Evolutionary conservation across 2,113 vertebrate genomes (phyloP).

Genomic region (Gnathonemus longibarbis): DNA sequence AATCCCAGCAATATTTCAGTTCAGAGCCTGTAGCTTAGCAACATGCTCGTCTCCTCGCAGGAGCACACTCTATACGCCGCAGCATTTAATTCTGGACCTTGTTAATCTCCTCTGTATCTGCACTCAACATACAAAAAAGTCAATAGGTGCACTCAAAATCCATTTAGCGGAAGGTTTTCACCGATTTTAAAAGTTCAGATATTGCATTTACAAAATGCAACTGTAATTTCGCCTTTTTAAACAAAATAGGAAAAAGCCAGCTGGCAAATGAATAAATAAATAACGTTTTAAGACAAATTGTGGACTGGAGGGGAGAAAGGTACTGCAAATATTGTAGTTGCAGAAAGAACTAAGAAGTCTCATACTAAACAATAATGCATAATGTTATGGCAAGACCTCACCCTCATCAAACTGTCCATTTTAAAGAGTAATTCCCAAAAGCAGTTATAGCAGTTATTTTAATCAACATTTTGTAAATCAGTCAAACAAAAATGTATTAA

Average conservation of each 20-base stretch:
- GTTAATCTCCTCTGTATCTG: neutral
- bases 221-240: neutral
- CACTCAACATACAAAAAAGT: neutral
- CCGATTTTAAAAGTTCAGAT: neutral
- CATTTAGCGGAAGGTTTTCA: neutral
- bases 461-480: constrained; percentile 4
- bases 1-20: neutral
- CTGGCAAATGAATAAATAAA: neutral
- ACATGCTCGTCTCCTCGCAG: neutral
- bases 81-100: neutral
- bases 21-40: neutral
- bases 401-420: neutral
- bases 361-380: neutral
- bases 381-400: neutral
- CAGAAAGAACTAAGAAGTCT: neutral
- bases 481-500: constrained; percentile 1
- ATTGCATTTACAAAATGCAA: neutral
- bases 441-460: neutral
- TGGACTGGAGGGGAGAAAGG: neutral
- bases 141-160: neutral
- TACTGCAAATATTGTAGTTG: neutral
- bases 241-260: neutral
- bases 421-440: neutral
- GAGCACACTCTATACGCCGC: neutral
- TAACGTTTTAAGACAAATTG: neutral